phyloP scores from a whole-genome alignment of 2,888 invertebrate species.

The Aspidiotus rigidus region DNA sequence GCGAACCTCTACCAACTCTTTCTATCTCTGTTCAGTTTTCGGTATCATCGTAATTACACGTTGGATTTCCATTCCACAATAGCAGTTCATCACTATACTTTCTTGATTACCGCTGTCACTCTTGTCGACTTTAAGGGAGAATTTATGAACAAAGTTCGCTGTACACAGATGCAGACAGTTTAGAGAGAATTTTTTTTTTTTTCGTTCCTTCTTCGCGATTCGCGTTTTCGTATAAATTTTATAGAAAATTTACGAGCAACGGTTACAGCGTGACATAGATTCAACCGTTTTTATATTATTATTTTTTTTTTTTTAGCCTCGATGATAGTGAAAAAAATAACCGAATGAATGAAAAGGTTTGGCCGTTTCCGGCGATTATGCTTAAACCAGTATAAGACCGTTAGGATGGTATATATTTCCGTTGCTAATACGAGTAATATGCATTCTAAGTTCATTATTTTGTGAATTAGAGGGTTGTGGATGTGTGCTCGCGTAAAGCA shows the following conservation, averaged over 20 bases:
- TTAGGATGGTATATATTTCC: slow-evolving; percentile 3
- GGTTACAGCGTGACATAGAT: slow-evolving; percentile 1
- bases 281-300: neutral
- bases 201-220: neutral
- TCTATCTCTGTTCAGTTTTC: neutral
- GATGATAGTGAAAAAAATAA: neutral
- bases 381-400: slow-evolving; percentile 5
- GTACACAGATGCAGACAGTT: neutral
- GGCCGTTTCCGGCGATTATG: slow-evolving; percentile 9
- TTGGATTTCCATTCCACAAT: slow-evolving; percentile 3
- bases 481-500: no score
- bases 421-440: neutral
- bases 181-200: neutral
- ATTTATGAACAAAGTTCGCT: slow-evolving; percentile 14
- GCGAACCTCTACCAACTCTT: no score
- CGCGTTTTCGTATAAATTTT: slow-evolving; percentile 1
- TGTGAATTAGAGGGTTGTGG: no score
- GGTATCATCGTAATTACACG: slow-evolving; percentile 8
- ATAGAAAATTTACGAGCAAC: slow-evolving; percentile 7
- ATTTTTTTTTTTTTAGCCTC: neutral
- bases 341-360: neutral
- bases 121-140: neutral
- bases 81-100: neutral
- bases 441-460: no score
- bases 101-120: slow-evolving; percentile 3